Conservation (phyloP, 2,888 invertebrate species). For the Stomorhina lunata region DNA sequence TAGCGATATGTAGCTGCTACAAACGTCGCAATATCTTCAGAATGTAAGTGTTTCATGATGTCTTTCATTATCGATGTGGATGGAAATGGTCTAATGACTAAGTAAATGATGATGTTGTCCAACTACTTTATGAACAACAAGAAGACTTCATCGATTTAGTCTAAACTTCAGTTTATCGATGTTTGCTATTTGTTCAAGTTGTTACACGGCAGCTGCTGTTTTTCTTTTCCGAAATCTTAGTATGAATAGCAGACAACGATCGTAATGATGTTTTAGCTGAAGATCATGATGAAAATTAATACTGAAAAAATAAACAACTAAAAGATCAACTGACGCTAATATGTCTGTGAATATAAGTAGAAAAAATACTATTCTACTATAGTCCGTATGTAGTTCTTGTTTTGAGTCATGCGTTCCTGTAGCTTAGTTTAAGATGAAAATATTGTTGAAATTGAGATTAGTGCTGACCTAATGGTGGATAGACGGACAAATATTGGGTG, state of each 20-base stretch:
- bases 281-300: background rate
- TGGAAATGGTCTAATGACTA: constrained; percentile 44
- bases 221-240: background rate
- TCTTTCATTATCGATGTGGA: background rate
- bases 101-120: constrained; percentile 21
- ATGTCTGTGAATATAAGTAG: constrained; percentile 49
- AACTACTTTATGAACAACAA: background rate
- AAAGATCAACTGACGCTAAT: constrained; percentile 51
- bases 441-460: constrained; percentile 45
- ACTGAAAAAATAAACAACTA: background rate
- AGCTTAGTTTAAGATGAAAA: constrained; percentile 8
- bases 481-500: background rate
- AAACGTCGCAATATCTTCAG: no score
- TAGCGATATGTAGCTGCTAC: no score
- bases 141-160: background rate
- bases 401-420: background rate
- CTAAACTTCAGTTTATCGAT: constrained; percentile 13
- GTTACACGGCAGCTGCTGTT: background rate
- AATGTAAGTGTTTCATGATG: background rate
- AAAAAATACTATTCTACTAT: background rate
- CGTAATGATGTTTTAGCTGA: background rate
- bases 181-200: background rate
- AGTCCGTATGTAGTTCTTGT: background rate
- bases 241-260: background rate
- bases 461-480: constrained; percentile 21